phyloP scores from a whole-genome alignment of 1,140 invertebrate species.

The Diplogasteroides magnus region DNA sequence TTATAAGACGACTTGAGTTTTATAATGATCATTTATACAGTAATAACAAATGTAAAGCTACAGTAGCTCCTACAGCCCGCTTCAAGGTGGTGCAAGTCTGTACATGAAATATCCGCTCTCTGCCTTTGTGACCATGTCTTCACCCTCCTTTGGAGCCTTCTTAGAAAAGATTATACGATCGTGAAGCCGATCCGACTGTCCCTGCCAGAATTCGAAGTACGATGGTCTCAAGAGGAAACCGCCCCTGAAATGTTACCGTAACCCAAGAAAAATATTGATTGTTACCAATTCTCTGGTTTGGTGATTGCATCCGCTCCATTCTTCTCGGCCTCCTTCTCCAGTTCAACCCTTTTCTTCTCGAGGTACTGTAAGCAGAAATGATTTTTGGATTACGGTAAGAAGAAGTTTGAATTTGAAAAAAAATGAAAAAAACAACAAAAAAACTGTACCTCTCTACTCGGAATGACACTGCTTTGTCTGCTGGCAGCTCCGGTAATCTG shows the following conservation, averaged over 20 bases:
- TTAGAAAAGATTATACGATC: slow-evolving; percentile 77
- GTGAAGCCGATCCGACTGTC: slow-evolving; percentile 84
- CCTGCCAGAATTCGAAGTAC: slow-evolving; percentile 90
- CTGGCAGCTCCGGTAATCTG: slow-evolving; percentile 79
- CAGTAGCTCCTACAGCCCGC: too few relatives aligned
- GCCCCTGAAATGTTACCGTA: too few relatives aligned
- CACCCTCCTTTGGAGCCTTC: neutral
- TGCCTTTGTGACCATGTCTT: too few relatives aligned
- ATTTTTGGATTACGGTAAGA: too few relatives aligned
- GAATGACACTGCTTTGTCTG: slow-evolving; percentile 74
- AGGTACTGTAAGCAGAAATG: slow-evolving; percentile 53
- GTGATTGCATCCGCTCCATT: slow-evolving; percentile 62
- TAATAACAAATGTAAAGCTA: too few relatives aligned
- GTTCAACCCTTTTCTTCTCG: slow-evolving; percentile 41
- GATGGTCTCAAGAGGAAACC: slow-evolving; percentile 76
- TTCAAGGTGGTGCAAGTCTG: too few relatives aligned
- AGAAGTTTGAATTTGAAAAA: too few relatives aligned
- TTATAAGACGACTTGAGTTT: too few relatives aligned
- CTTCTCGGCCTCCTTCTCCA: slow-evolving; percentile 52
- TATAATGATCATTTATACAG: too few relatives aligned
- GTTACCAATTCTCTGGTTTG: slow-evolving; percentile 67
- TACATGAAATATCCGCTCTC: too few relatives aligned
- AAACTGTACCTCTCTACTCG: slow-evolving; percentile 67
- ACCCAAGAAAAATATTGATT: too few relatives aligned
- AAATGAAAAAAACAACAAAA: too few relatives aligned